Conservation (phyloP, 2,113 vertebrate genomes). For the Rhinoderma darwinii region DNA sequence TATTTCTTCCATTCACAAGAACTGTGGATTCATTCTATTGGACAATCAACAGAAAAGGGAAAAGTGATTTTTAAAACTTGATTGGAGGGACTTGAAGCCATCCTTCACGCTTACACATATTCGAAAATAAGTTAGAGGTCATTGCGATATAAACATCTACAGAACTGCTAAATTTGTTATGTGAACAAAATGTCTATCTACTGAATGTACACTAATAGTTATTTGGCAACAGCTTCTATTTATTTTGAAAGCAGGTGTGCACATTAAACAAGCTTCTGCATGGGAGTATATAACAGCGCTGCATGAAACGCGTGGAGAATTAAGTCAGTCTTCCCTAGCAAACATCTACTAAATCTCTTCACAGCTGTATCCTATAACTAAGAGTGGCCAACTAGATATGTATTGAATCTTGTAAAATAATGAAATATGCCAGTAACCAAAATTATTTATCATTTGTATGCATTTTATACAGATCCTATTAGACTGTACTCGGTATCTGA, state of each 20-base stretch:
- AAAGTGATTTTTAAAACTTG: too few species aligned
- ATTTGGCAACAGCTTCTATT: background rate
- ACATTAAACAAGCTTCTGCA: background rate
- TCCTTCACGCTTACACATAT: background rate
- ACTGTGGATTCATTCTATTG: too few species aligned
- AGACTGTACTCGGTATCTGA: background rate
- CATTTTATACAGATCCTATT: background rate
- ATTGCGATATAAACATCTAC: background rate
- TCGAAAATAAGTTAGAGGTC: background rate
- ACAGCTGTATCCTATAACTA: background rate
- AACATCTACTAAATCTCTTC: background rate
- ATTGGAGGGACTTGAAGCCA: too few species aligned
- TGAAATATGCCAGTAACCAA: background rate
- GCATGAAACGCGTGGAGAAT: background rate
- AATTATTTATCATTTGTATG: too few species aligned
- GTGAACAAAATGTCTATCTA: background rate
- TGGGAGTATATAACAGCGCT: background rate
- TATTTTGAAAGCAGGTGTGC: background rate
- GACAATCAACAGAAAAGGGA: too few species aligned
- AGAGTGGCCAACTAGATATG: background rate
- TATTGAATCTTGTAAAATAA: background rate
- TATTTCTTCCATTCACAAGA: too few species aligned
- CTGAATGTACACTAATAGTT: background rate
- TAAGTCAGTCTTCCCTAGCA: background rate
- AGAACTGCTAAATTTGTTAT: background rate